Base-by-base conservation (phyloP, 2,113 vertebrate species). In the Potamarius usumacintae region DNA sequence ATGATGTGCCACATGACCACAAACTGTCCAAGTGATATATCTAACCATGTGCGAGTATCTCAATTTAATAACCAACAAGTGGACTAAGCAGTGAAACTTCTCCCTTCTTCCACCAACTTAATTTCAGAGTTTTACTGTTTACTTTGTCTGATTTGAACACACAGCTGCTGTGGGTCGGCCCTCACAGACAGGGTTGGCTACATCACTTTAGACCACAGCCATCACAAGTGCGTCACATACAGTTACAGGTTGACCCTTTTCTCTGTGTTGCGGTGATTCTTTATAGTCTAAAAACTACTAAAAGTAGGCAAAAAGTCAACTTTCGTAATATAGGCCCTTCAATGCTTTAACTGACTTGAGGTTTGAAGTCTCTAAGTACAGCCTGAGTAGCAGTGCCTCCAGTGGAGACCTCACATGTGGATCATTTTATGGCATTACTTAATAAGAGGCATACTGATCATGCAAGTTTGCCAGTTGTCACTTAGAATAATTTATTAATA, bases 141-240 rank as follows among this genome's bases (percentile, higher is more conserved):
- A 77, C 74, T 12, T 52, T 77, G 50, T n/a, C 22, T 77, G 74
- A 77, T 77, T 77, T 77, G 22, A 77, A 77, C 74, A 77, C 48
- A n/a, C 22, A 53, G 20, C 22, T 52, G 22, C 22, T 77, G 48
- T 77, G 74, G 20, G 74, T 77, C 48, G 2, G 25, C 22, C 22
- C 22, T 11, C 5, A 14, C 52, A 9, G 53, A 20, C 25, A 11
- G 1, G 48, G 22, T 50, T 14, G 50, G 11, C 48, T 52, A 14
- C 74, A 53, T 52, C 48, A 76, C 72, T 4, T 72, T 20, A 77
- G 72, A 48, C 20, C 42, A 76, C 72, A 76, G 42, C 18, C 72
- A 76, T 25, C 48, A 53, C 50, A 78, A n/a, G 25, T 27, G 52
- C 9, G 2, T 25, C 18, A 52, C 20, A 11, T 25, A 76, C 17